Percentiles rank a stretch among this genome's conserved stretches.
These are phyloP conservation scores for Heteromurus nitidus DNA, from an alignment of 2,888 invertebrate species.

Conservation along the genomic window DNA sequence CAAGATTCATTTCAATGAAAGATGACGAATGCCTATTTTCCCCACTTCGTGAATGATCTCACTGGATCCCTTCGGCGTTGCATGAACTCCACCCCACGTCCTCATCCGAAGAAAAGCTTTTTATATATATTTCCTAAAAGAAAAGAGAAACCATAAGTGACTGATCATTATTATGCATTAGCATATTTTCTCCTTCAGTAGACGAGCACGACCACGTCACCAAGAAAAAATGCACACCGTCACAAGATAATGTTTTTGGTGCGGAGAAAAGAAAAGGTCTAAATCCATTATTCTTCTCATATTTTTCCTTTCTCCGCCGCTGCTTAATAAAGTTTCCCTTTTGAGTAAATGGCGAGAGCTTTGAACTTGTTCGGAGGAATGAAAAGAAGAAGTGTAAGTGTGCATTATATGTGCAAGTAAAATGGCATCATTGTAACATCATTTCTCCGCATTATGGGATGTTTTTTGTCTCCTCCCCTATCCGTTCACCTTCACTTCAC, in stretches of 20 bases:
- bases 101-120: too few relatives aligned
- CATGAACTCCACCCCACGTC: too few relatives aligned
- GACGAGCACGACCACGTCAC: background rate
- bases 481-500: background rate
- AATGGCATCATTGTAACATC: slow-evolving; percentile 1
- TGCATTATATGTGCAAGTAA: background rate
- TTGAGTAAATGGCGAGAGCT: background rate
- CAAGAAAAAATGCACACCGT: background rate
- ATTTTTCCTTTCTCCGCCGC: too few relatives aligned
- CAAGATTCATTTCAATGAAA: too few relatives aligned
- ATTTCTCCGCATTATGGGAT: slow-evolving; percentile 12
- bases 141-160: background rate
- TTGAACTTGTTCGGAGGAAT: slow-evolving; percentile 7
- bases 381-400: slow-evolving; percentile 20
- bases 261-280: background rate
- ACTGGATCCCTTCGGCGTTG: too few relatives aligned
- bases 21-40: too few relatives aligned
- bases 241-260: background rate
- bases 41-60: too few relatives aligned
- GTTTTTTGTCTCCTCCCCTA: background rate
- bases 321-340: background rate
- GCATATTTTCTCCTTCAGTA: background rate
- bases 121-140: background rate
- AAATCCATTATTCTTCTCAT: background rate
- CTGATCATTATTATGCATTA: slow-evolving; percentile 11